Evolutionary conservation across 30 jellyfish, hydroid and myxozoan genomes (phyloP), one percentile per base, ranked within the genome.

Genomic region (Mastigias papua): DNA sequence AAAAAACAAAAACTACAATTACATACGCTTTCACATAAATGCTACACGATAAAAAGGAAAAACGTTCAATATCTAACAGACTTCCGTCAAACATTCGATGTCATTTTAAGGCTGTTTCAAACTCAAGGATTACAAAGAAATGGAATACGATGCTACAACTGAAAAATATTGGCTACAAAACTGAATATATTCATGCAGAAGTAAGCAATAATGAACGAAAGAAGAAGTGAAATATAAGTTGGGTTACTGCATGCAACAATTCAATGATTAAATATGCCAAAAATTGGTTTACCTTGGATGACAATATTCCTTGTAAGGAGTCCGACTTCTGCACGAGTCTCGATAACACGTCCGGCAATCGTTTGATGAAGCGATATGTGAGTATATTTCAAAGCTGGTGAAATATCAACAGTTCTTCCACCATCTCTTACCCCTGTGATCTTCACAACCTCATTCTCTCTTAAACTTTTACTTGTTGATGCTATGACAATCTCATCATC

Each of bases 301-400:
- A 95, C 97, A 25, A 96, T 82, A 57, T 96, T 96, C 51, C 99
- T 84, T 19, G 99, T 73, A 69, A 96, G 82, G 48, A 96, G 87
- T 16, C 99, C 99, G 35, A 96, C 98, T 78, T 96, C 99, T 11
- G 92, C 99, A 30, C 97, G 58, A 31, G 97, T 89, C 64, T 87
- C 97, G 27, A 91, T 64, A 9, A 73, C 80, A 20, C 89, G 87
- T 1, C 99, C 99, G 0, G 72, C 97, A 15, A 90, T 86, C 0
- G 86, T 73, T 67, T 96, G 99, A 37, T 85, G 82, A 30, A 96
- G 50, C 6, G 98, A 76, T 1, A 92, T 80, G 68, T 96, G 99
- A 13, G 71, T 78, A 57, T 90, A 82, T 49, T 90, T 86, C 69
- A 96, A 51, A n/a, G 99, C 78, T 11, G 93, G 97, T 2, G 72